phyloP scores from a whole-genome alignment of 2,888 invertebrate species.

The Drosophila stalkeri region DNA sequence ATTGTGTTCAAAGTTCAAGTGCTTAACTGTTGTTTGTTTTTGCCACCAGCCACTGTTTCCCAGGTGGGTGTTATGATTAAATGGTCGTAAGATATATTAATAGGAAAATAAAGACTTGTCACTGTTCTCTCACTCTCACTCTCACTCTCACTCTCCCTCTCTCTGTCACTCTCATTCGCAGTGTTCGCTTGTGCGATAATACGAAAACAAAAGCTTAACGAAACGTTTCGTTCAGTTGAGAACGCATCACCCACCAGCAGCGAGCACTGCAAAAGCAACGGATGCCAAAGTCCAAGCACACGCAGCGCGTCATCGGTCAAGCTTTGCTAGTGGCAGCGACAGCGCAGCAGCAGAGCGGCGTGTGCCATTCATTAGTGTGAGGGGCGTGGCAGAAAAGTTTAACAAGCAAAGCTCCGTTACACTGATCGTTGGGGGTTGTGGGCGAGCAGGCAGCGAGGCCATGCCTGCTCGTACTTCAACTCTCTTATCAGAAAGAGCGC shows the following conservation, averaged over 20 bases:
- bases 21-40: neutral
- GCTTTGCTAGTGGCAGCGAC: constrained; percentile 36
- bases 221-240: constrained; percentile 23
- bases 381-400: constrained; percentile 34
- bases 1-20: constrained; percentile 41
- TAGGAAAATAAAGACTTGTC: constrained; percentile 16
- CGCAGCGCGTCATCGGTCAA: constrained; percentile 55
- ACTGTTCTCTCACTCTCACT: neutral
- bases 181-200: constrained; percentile 3
- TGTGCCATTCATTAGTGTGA: constrained; percentile 45
- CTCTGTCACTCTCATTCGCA: neutral
- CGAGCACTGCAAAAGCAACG: constrained; percentile 15
- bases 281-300: constrained; percentile 62
- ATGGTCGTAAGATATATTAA: constrained; percentile 7
- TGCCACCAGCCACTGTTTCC: constrained; percentile 12
- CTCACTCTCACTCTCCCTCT: neutral
- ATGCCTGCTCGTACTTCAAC: constrained; percentile 14
- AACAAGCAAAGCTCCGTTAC: constrained; percentile 30
- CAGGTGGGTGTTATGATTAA: constrained; percentile 32
- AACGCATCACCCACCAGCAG: constrained; percentile 38
- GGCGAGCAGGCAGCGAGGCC: constrained; percentile 4
- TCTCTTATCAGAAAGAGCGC: constrained; percentile 39
- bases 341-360: constrained; percentile 26
- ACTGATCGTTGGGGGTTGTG: constrained; percentile 8
- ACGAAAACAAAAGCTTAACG: constrained; percentile 28